phyloP scores from a whole-genome alignment of 2,113 vertebrate genomes.

The Nyctibius bracteatus region DNA sequence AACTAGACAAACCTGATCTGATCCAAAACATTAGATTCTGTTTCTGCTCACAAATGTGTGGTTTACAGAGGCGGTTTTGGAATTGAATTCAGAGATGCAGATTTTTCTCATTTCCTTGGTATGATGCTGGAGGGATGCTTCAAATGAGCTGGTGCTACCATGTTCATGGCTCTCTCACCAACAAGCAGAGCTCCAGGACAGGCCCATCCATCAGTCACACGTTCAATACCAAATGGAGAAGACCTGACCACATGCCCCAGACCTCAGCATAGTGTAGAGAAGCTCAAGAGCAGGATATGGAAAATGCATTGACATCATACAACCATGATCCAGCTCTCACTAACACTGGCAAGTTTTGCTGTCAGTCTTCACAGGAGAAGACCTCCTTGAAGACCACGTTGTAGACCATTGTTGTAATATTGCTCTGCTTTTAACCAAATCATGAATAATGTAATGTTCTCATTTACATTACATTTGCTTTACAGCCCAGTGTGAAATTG shows the following conservation, averaged over 20 bases:
- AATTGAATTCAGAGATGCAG: not conserved
- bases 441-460: not conserved
- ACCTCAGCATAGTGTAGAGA: fast-evolving
- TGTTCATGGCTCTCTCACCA: fast-evolving
- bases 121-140: too few species aligned
- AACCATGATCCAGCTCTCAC: not conserved
- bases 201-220: not conserved
- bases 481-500: not conserved
- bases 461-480: not conserved
- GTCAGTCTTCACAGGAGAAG: fast-evolving
- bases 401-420: not conserved
- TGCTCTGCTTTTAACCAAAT: not conserved
- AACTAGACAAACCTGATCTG: not conserved
- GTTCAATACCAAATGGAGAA: fast-evolving
- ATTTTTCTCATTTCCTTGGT: not conserved
- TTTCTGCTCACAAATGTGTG: not conserved
- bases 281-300: not conserved
- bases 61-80: not conserved
- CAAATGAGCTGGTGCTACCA: not conserved
- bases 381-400: fast-evolving
- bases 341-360: not conserved
- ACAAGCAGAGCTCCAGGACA: not conserved
- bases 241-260: not conserved
- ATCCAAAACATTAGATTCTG: not conserved
- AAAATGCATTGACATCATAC: not conserved